These are phyloP conservation scores for Numenius phaeopus DNA, from an alignment of 2,797 vertebrate genomes.

Conservation along the genomic window DNA sequence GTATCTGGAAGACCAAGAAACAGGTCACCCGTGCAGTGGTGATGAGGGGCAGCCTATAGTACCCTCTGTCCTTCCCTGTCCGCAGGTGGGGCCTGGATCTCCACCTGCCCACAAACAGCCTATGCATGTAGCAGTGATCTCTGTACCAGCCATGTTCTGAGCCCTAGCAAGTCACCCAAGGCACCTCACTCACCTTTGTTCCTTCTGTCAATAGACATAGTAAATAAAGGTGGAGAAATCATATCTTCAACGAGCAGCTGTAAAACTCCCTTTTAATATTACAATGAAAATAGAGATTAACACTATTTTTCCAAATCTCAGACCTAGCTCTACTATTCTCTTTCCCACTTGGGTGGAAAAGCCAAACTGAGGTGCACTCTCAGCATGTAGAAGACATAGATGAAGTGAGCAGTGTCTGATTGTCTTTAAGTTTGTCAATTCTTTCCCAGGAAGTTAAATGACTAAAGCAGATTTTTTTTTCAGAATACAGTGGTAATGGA, in stretches of 20 bases:
- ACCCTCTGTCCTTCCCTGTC: not conserved
- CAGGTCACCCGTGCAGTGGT: not conserved
- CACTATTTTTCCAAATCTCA: not conserved
- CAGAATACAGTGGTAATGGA: not conserved
- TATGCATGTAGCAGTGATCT: not conserved
- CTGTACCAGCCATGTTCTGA: not conserved
- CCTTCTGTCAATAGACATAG: not conserved
- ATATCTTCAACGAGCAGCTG: not conserved
- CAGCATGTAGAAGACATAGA: not conserved
- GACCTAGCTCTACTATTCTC: not conserved
- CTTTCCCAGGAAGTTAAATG: conserved; percentile 40
- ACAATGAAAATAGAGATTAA: not conserved
- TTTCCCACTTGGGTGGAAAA: not conserved
- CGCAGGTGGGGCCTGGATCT: not conserved
- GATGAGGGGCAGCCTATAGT: not conserved
- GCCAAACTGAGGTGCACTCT: not conserved
- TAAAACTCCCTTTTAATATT: not conserved
- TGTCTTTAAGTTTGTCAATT: conserved; percentile 38
- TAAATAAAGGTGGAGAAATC: not conserved
- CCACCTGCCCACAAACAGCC: not conserved
- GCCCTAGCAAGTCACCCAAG: not conserved
- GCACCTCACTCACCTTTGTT: not conserved
- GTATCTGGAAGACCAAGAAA: not conserved
- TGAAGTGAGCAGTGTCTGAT: not conserved
- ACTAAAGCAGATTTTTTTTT: conserved; percentile 30